Conservation (phyloP, 1,140 invertebrate species). For the Drosophila setifemur region DNA sequence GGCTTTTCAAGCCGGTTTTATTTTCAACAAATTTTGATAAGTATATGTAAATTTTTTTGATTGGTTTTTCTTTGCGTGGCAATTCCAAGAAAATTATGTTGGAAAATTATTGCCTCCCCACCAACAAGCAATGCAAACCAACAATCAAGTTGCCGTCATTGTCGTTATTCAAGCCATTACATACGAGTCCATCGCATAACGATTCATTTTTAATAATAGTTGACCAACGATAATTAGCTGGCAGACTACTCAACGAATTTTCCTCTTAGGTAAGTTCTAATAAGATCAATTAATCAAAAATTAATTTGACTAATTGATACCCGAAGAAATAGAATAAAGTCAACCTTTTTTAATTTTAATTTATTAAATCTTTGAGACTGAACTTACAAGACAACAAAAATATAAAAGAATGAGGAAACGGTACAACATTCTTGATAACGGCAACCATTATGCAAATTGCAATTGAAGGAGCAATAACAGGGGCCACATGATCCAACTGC, state of each 20-base stretch:
- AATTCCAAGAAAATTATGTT: slow-evolving; percentile 64
- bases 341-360: no score
- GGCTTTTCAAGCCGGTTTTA: slow-evolving; percentile 2
- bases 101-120: slow-evolving; percentile 47
- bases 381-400: not conserved
- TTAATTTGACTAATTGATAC: no score
- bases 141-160: slow-evolving; percentile 44
- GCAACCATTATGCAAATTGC: slow-evolving; percentile 75
- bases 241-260: slow-evolving; percentile 9
- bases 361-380: not conserved
- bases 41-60: slow-evolving; percentile 49
- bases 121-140: slow-evolving; percentile 20
- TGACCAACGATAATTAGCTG: slow-evolving; percentile 55
- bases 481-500: slow-evolving; percentile 24
- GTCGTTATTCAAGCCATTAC: slow-evolving; percentile 59
- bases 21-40: slow-evolving; percentile 45
- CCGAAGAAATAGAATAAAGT: no score
- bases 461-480: slow-evolving; percentile 54
- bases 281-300: no score
- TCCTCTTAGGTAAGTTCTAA: slow-evolving; percentile 4
- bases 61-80: slow-evolving; percentile 31
- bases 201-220: slow-evolving; percentile 73
- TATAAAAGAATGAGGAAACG: slow-evolving; percentile 56
- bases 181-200: slow-evolving; percentile 50
- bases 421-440: slow-evolving; percentile 71